These are phyloP conservation scores for Heliocidaris erythrogramma DNA, from an alignment of 35 echinoderm and acorn worm species.

Conservation along the genomic window DNA sequence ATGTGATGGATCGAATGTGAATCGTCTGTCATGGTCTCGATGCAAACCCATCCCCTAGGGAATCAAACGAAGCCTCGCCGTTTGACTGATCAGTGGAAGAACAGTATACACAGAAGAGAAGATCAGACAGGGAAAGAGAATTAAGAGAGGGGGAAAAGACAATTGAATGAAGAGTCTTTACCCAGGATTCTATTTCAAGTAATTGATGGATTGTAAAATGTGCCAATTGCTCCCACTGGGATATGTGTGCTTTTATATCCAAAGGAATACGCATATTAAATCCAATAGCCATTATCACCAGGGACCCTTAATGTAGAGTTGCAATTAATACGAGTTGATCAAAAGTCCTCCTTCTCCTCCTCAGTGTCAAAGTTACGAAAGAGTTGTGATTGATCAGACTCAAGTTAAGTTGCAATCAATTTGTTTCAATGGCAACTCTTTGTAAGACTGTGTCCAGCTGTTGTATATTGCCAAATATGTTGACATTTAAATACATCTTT, in stretches of 20 bases:
- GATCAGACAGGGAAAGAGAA: not conserved
- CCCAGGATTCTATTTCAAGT: not conserved
- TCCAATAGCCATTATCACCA: too few species aligned
- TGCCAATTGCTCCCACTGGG: not conserved
- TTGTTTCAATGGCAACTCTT: too few species aligned
- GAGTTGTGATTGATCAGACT: too few species aligned
- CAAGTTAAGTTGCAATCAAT: too few species aligned
- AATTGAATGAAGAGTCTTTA: constrained; percentile 12
- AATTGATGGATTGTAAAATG: not conserved
- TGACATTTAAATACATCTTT: too few species aligned
- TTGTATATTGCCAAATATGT: too few species aligned
- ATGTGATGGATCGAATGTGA: not conserved
- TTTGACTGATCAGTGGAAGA: constrained; percentile 1
- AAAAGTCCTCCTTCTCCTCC: too few species aligned
- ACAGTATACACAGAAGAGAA: not conserved
- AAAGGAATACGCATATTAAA: too few species aligned
- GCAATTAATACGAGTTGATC: too few species aligned
- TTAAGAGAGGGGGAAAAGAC: not conserved
- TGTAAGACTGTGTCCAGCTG: too few species aligned
- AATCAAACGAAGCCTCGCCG: not conserved
- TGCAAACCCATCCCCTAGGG: not conserved
- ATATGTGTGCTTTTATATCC: not conserved
- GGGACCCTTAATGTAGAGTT: too few species aligned
- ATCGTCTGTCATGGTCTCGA: not conserved
- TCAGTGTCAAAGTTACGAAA: too few species aligned